A percentile compares a stretch with the other conserved stretches of the same genome.
These are phyloP conservation scores for Adoxophyes honmai DNA, from an alignment of 1,140 invertebrate species.

Conservation along the genomic window DNA sequence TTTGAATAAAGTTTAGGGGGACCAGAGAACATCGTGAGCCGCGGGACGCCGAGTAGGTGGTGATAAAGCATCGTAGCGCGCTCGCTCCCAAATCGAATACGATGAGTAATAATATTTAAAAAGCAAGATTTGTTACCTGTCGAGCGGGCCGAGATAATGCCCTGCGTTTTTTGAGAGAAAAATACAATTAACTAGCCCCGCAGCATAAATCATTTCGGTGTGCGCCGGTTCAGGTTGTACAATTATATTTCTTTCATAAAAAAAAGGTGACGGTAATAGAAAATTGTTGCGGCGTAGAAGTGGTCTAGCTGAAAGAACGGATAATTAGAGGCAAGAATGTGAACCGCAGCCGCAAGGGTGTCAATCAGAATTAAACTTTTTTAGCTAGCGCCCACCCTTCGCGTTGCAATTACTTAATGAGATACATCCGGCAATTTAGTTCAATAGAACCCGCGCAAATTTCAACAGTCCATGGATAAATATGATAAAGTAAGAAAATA, in stretches of 20 bases:
- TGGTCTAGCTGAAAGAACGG: conserved; percentile 31
- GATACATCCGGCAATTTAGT: conserved; percentile 23
- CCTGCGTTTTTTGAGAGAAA: conserved; percentile 59
- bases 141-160: conserved; percentile 62
- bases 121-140: conserved; percentile 76
- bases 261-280: conserved; percentile 49
- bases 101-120: conserved; percentile 77
- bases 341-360: conserved; percentile 21
- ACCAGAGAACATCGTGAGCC: conserved; percentile 60
- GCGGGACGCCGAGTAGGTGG: conserved; percentile 74
- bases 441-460: conserved; percentile 10
- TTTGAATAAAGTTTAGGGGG: conserved; percentile 74
- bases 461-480: no score
- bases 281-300: conserved; percentile 41
- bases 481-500: not conserved
- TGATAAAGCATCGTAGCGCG: conserved; percentile 71
- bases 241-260: conserved; percentile 50
- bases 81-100: conserved; percentile 71
- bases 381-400: not conserved
- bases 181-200: conserved; percentile 68
- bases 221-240: conserved; percentile 56
- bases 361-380: conserved; percentile 5
- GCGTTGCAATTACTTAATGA: conserved; percentile 18
- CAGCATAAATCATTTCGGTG: conserved; percentile 61
- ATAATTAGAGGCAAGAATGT: conserved; percentile 39